These are phyloP conservation scores for Leucozona laternaria DNA, from an alignment of 2,888 invertebrate species.

Conservation along the genomic window DNA sequence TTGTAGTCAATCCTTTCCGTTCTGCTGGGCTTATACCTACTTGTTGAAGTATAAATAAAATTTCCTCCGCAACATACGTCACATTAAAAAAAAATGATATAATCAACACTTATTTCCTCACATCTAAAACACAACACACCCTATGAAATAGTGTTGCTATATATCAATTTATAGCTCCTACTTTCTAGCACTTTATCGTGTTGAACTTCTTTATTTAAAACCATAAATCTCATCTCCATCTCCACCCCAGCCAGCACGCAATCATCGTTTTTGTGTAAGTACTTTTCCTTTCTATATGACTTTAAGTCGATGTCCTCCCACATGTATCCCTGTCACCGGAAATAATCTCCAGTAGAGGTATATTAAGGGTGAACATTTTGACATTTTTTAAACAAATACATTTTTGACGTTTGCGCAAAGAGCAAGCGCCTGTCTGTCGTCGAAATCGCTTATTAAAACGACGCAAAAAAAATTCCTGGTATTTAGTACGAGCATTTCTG, in stretches of 20 bases:
- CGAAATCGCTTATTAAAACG: slow-evolving; percentile 45
- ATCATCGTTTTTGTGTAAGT: slow-evolving; percentile 31
- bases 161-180: slow-evolving; percentile 18
- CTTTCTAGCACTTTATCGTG: slow-evolving; percentile 31
- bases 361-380: slow-evolving; percentile 42
- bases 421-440: slow-evolving; percentile 55
- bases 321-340: slow-evolving; percentile 50
- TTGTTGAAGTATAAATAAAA: slow-evolving; percentile 21
- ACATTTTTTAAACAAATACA: slow-evolving; percentile 50
- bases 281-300: slow-evolving; percentile 33
- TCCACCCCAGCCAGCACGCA: not conserved
- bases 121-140: slow-evolving; percentile 18
- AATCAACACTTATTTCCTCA: not conserved
- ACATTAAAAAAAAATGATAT: not conserved
- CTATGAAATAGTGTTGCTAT: slow-evolving; percentile 48
- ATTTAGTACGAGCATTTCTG: slow-evolving; percentile 26
- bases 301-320: slow-evolving; percentile 30
- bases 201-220: slow-evolving; percentile 23
- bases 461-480: slow-evolving; percentile 48
- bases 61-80: slow-evolving; percentile 3
- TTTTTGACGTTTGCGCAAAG: slow-evolving; percentile 62
- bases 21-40: not conserved
- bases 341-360: slow-evolving; percentile 42
- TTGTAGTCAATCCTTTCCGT: slow-evolving; percentile 11
- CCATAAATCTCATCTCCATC: slow-evolving; percentile 38